These are phyloP conservation scores for Caenorhabditis sulstoni DNA, from an alignment of 2,888 invertebrate genomes.

Conservation along the genomic window DNA sequence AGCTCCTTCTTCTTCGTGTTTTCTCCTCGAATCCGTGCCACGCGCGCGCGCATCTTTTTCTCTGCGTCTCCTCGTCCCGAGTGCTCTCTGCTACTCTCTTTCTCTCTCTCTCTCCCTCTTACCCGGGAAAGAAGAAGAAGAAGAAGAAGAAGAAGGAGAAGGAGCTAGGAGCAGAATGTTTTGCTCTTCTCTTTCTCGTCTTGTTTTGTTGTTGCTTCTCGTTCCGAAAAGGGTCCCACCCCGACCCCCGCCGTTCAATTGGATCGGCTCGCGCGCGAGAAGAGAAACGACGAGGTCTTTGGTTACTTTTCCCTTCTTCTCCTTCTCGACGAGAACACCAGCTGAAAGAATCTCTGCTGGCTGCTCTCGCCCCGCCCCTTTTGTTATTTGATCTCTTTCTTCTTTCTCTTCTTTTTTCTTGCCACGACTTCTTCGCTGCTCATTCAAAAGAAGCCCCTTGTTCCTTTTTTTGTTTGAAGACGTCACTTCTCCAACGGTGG, in stretches of 20 bases:
- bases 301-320: no score
- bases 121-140: constrained; percentile 6
- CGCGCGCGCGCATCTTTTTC: no score
- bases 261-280: constrained; percentile 34
- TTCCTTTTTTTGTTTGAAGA: not conserved
- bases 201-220: constrained; percentile 35
- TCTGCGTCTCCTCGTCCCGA: no score
- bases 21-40: no score
- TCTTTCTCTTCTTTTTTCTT: not conserved
- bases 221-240: not conserved
- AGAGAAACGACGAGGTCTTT: constrained; percentile 20
- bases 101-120: no score
- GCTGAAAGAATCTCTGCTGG: constrained; percentile 7
- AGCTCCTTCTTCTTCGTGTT: not conserved
- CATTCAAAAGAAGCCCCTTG: not conserved
- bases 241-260: constrained; percentile 48
- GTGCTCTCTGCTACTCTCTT: no score
- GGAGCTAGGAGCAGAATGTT: constrained; percentile 2
- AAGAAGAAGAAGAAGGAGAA: constrained; percentile 2
- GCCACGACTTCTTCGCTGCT: no score
- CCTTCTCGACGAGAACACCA: not conserved
- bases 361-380: not conserved
- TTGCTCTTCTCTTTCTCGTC: not conserved
- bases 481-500: not conserved
- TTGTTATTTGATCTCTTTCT: constrained; percentile 21